These are phyloP conservation scores for Bradysia coprophila DNA, from an alignment of 1,140 invertebrate species.

Conservation along the genomic window DNA sequence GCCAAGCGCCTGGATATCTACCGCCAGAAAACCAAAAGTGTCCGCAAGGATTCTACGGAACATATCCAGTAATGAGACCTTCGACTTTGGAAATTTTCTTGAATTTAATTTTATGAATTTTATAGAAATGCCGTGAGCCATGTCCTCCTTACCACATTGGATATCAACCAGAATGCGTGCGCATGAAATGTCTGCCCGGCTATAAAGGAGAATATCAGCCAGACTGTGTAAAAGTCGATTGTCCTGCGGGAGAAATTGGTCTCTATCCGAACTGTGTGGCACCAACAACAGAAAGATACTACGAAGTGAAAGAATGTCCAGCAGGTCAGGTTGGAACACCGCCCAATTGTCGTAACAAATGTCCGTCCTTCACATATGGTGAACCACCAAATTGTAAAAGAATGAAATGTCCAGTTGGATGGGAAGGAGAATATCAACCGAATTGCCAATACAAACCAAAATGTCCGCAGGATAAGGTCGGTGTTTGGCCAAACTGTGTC, in stretches of 20 bases:
- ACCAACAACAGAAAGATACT: not conserved
- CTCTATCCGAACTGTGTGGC: not conserved
- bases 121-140: not conserved
- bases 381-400: not conserved
- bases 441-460: not conserved
- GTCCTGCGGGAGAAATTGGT: conserved; percentile 1
- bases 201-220: conserved; percentile 7
- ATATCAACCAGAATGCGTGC: conserved; percentile 3
- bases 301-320: not conserved
- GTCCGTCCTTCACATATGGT: not conserved
- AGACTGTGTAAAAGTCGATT: conserved; percentile 6
- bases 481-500: not conserved
- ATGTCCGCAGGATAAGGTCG: not conserved
- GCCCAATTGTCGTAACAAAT: not conserved
- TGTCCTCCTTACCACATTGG: conserved; percentile 5
- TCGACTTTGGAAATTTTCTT: too few species aligned
- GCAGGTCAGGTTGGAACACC: not conserved
- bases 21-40: too few species aligned
- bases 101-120: too few species aligned
- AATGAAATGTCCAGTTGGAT: not conserved
- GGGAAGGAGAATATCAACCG: not conserved
- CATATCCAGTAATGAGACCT: too few species aligned
- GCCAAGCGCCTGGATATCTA: conserved; percentile 7
- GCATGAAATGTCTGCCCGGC: not conserved
- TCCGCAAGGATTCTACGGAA: too few species aligned